A percentile compares a stretch with the other conserved stretches of the same genome.
These are phyloP conservation scores for Psilopsiagon aurifrons DNA, from an alignment of 2,113 vertebrate genomes.

Conservation along the genomic window DNA sequence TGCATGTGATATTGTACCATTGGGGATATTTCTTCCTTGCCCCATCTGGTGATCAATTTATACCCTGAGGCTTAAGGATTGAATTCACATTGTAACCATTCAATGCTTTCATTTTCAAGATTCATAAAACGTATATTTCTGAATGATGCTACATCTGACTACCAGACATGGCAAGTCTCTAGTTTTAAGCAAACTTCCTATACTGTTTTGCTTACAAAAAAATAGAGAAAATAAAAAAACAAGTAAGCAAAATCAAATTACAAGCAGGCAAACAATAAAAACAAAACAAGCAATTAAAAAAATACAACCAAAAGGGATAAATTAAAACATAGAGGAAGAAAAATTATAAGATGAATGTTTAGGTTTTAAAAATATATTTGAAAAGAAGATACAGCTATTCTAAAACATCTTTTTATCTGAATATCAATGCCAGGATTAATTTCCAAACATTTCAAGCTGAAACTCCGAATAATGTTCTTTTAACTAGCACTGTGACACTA, in stretches of 20 bases:
- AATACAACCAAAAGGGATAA: not conserved
- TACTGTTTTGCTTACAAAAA: not conserved
- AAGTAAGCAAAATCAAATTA: not conserved
- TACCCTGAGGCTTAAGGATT: not conserved
- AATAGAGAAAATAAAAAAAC: not conserved
- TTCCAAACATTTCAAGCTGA: not conserved
- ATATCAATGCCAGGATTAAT: not conserved
- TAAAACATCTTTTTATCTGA: not conserved
- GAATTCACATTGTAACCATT: not conserved
- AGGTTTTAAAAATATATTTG: not conserved
- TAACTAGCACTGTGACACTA: not conserved
- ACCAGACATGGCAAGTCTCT: not conserved
- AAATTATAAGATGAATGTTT: not conserved
- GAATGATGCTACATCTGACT: not conserved
- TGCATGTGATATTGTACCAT: not conserved
- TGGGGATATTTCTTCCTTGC: not conserved
- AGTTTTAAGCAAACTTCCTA: not conserved
- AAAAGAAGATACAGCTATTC: not conserved
- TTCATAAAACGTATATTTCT: not conserved
- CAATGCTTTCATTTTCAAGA: not conserved
- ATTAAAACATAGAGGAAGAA: not conserved
- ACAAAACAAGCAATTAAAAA: not conserved
- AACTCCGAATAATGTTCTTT: not conserved
- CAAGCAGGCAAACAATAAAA: not conserved
- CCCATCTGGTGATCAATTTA: conserved; percentile 29